phyloP scores from a whole-genome alignment of 1,140 invertebrate species.

The Aleiodes sp. region DNA sequence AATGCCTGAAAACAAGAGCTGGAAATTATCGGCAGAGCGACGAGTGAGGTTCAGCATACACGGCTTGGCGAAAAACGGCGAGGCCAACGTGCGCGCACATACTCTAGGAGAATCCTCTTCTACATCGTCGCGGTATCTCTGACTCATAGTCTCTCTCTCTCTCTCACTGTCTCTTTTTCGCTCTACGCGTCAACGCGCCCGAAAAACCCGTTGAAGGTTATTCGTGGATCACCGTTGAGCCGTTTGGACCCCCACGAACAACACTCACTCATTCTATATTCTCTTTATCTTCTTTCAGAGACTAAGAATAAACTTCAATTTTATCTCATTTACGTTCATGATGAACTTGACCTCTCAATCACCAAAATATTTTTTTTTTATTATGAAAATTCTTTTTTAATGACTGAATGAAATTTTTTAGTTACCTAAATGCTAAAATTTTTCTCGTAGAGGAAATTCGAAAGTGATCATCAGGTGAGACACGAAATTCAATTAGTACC shows the following conservation, averaged over 20 bases:
- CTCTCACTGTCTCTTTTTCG: conserved; percentile 13
- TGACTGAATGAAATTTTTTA: too few relatives aligned
- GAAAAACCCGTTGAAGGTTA: conserved; percentile 29
- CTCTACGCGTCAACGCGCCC: conserved; percentile 20
- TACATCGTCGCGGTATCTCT: neutral
- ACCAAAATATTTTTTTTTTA: too few relatives aligned
- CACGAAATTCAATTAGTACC: too few relatives aligned
- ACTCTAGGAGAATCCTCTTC: neutral
- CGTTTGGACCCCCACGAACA: conserved; percentile 33
- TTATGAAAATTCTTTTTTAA: neutral
- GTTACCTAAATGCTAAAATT: neutral
- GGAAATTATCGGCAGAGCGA: neutral
- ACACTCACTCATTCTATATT: conserved; percentile 12
- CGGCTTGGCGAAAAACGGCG: neutral
- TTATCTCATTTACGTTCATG: conserved; percentile 12
- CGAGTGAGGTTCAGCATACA: neutral
- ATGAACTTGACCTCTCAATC: conserved; percentile 23
- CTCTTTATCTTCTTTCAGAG: conserved; percentile 18
- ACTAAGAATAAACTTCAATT: conserved; percentile 30
- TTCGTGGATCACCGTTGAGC: conserved; percentile 17
- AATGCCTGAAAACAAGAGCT: neutral
- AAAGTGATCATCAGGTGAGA: too few relatives aligned
- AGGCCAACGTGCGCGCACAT: conserved; percentile 6
- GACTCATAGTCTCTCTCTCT: neutral
- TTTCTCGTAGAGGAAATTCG: too few relatives aligned